Conservation (phyloP, 2,797 vertebrate genomes). For the Harpagifer antarcticus region DNA sequence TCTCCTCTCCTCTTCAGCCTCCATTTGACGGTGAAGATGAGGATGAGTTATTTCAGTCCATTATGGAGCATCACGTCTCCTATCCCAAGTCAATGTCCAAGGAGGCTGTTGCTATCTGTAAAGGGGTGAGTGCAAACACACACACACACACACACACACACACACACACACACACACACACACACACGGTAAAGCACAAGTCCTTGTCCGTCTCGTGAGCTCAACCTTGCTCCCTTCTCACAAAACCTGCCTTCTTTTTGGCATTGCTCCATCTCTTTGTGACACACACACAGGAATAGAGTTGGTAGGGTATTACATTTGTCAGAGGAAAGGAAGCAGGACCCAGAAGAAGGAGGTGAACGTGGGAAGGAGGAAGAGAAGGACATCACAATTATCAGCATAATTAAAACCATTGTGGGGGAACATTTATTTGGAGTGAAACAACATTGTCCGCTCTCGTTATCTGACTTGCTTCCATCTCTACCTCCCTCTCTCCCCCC, state of each 20-base stretch:
- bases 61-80: constrained; percentile 99
- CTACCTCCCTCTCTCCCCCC: constrained; percentile 5
- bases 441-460: constrained; percentile 64
- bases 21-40: constrained; percentile 98
- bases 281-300: constrained; percentile 18
- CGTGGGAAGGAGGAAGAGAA: constrained; percentile 15
- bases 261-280: constrained; percentile 14
- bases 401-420: constrained; percentile 73
- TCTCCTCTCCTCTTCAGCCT: constrained; percentile 80
- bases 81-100: constrained; percentile 99
- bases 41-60: constrained; percentile 98
- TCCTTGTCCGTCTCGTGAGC: constrained; percentile 27
- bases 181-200: not conserved
- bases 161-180: constrained; percentile 17
- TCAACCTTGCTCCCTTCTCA: constrained; percentile 28
- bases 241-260: constrained; percentile 25
- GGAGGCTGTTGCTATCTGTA: constrained; percentile 98
- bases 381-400: constrained; percentile 67
- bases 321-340: constrained; percentile 36
- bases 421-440: constrained; percentile 68
- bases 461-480: constrained; percentile 61
- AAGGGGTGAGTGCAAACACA: constrained; percentile 89
- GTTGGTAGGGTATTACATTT: constrained; percentile 37
- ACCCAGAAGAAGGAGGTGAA: constrained; percentile 16
- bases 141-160: constrained; percentile 10